Base-by-base conservation (phyloP, 1,140 invertebrate genomes). In the Nixonia krombeini region DNA sequence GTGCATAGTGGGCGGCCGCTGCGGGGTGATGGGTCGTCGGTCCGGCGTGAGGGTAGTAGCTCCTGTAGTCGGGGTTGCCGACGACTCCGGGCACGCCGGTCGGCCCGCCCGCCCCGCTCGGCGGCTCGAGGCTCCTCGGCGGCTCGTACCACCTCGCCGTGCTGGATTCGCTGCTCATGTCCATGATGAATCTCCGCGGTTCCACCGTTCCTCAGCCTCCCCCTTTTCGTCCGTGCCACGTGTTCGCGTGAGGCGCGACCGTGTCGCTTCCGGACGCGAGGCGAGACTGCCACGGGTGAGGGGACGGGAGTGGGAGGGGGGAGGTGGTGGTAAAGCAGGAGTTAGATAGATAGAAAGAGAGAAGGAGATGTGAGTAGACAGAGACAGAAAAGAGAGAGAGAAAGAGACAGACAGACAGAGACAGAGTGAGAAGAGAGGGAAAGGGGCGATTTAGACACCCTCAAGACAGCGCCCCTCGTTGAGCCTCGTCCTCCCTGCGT, bases 161-260 rank as follows among this genome's bases (percentile, higher is more conserved):
- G 61, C 80, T 85, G 63, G 82, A 85, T 74, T 84, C 83, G 76
- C 84, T 85, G 75, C 82, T 85, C 84, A 85, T 85, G 76, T 85
- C 84, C 84, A 85, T 84, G 72, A 82, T 81, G 70, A 76, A 77
- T 78, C 70, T 75, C 76, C 68, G 46, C 50, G 46, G 42, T 10
- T n/a, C 26, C 12, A 26, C 25, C 13, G 4, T 26, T 26, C 31
- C 55, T 42, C 21, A 13, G 0, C 23, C 41, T 33, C 10, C 41
- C 16, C 26, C 2, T 4, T 10, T 4, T 33, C 13, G 9, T 21
- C 21, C 21, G 21, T 9, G 28, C 28, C 28, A 12, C 28, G 28
- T 35, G 29, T 1, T 31, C 8, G 8, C 29, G 29, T 31, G 29
- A 9, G 29, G 29, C 8, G 29, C 29, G 8, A 31, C 3, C 2